A percentile compares a stretch with the other conserved stretches of the same genome.
Evolutionary conservation across 2,113 vertebrate species (phyloP).

Genomic region (Gymnarchus niloticus): DNA sequence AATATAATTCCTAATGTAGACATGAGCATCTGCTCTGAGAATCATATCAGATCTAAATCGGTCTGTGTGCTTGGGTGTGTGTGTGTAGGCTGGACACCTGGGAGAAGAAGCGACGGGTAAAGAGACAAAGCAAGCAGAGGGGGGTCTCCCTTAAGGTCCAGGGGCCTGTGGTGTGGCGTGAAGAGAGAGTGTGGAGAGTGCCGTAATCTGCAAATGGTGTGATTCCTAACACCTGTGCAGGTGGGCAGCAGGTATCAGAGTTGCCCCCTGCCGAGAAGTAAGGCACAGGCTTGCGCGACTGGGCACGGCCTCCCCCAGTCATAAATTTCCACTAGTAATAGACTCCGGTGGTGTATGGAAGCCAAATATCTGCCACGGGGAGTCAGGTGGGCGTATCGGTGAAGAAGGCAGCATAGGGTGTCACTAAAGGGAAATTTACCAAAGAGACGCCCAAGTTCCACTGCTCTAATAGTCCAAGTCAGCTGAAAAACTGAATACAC

Average conservation of each 20-base stretch:
- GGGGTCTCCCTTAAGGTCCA: neutral
- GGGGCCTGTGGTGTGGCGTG: neutral
- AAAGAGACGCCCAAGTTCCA: neutral
- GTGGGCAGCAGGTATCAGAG: neutral
- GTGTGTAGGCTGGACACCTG: neutral
- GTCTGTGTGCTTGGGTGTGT: neutral
- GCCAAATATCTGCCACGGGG: constrained; percentile 42
- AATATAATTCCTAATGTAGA: constrained; percentile 11
- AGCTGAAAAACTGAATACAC: neutral
- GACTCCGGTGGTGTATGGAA: constrained; percentile 33
- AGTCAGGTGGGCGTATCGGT: neutral
- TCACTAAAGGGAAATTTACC: neutral
- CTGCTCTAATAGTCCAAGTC: neutral
- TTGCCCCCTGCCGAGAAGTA: neutral
- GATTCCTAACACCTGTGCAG: constrained; percentile 45
- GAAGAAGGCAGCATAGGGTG: neutral
- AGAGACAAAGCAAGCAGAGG: constrained; percentile 31
- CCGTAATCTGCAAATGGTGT: constrained; percentile 32
- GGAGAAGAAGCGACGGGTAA: constrained; percentile 21
- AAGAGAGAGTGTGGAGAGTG: constrained; percentile 10
- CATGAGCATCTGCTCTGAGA: neutral
- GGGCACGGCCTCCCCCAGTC: constrained; percentile 32
- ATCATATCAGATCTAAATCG: neutral
- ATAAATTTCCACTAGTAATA: neutral
- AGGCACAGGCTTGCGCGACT: constrained; percentile 22